Percentiles rank a stretch among this genome's conserved stretches.
Evolutionary conservation across 64 coral and sea anemone species (phyloP).

Genomic region (Stylophora pistillata): DNA sequence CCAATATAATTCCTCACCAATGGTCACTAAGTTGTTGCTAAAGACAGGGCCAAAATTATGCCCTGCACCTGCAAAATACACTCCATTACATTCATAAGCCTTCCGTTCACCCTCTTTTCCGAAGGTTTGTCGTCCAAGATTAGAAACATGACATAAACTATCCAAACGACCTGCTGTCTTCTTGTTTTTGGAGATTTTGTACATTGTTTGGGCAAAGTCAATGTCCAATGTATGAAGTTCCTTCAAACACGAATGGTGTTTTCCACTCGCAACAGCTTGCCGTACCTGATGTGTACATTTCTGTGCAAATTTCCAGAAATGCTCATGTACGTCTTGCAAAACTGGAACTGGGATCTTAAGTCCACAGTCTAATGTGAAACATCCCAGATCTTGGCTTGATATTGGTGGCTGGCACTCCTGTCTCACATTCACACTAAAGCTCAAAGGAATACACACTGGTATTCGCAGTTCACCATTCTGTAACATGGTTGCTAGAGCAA

Average conservation of each 20-base stretch:
- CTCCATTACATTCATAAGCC: conserved; percentile 27
- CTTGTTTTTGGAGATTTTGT: conserved; percentile 27
- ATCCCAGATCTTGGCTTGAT: conserved; percentile 7
- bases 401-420: conserved; percentile 43
- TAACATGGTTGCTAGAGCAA: conserved; percentile 58
- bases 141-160: conserved; percentile 49
- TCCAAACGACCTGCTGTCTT: conserved; percentile 50
- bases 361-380: conserved; percentile 4
- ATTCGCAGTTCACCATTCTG: conserved; percentile 7
- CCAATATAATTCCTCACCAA: conserved; percentile 51
- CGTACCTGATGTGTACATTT: conserved; percentile 29
- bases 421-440: conserved; percentile 52
- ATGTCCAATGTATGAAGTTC: not conserved
- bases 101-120: not conserved
- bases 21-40: conserved; percentile 55
- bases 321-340: not conserved
- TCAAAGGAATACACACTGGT: conserved; percentile 33
- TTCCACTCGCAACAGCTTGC: not conserved
- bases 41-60: conserved; percentile 70
- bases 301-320: conserved; percentile 56
- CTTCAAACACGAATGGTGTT: conserved; percentile 30
- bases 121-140: conserved; percentile 34
- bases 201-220: not conserved
- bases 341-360: conserved; percentile 12
- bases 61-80: conserved; percentile 61